phyloP scores from a whole-genome alignment of 64 coral and sea anemone genomes.

The Hydrozoanthus tunicans region DNA sequence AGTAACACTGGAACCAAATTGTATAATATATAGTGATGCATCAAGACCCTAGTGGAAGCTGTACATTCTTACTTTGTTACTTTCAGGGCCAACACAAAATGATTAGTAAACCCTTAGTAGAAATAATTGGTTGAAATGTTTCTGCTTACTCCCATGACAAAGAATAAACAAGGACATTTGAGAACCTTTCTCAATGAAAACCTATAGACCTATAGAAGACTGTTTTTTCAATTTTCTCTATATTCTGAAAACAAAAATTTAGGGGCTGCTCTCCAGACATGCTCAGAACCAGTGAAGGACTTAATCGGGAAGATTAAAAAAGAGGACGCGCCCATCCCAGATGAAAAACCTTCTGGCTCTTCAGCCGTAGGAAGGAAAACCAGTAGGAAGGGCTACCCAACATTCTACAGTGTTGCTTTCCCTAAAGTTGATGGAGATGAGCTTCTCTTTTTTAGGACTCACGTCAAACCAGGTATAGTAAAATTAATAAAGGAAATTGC shows the following conservation, averaged over 20 bases:
- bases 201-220: too few species aligned
- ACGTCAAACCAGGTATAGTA: conserved; percentile 89
- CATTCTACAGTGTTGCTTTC: conserved; percentile 87
- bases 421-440: conserved; percentile 77
- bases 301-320: conserved; percentile 77
- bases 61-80: too few species aligned
- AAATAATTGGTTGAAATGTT: too few species aligned
- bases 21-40: too few species aligned
- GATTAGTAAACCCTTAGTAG: neutral
- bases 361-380: neutral
- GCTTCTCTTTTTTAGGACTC: conserved; percentile 91
- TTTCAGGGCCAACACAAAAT: too few species aligned
- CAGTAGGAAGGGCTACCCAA: conserved; percentile 12
- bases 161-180: too few species aligned
- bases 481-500: too few species aligned
- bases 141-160: too few species aligned
- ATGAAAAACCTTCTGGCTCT: conserved; percentile 36
- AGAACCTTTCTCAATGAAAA: too few species aligned
- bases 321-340: conserved; percentile 53
- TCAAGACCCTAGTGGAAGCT: too few species aligned
- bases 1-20: too few species aligned
- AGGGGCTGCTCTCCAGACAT: conserved; percentile 61
- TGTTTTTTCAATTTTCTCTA: neutral
- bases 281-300: conserved; percentile 52
- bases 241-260: neutral